Conservation (phyloP, 2,113 vertebrate genomes). For the Chrysemys picta region DNA sequence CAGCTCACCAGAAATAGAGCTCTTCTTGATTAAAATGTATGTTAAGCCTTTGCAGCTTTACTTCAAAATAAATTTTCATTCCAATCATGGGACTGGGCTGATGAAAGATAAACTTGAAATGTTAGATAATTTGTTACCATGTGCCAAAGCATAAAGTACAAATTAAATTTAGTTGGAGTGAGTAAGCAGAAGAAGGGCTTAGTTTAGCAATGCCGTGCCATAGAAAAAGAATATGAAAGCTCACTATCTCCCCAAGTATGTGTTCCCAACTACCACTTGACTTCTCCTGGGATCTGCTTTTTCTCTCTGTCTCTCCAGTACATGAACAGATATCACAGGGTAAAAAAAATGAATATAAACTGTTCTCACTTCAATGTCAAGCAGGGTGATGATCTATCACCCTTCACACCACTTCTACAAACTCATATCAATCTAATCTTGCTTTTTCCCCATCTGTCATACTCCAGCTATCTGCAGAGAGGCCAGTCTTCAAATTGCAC, state of each 20-base stretch:
- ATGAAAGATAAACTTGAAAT: not conserved
- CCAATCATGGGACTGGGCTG: not conserved
- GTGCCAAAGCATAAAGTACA: not conserved
- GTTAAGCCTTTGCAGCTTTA: not conserved
- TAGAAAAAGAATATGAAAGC: not conserved
- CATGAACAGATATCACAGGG: conserved; percentile 1
- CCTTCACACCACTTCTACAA: conserved; percentile 5
- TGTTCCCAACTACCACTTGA: not conserved
- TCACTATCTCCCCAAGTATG: not conserved
- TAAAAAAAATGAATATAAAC: not conserved
- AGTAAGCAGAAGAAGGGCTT: not conserved
- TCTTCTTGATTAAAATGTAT: not conserved
- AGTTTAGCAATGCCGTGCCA: not conserved
- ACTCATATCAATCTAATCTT: conserved; percentile 24
- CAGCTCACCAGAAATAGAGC: not conserved
- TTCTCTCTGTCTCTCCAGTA: not conserved
- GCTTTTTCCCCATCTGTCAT: not conserved
- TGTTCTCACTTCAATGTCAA: conserved; percentile 28
- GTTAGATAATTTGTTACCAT: not conserved
- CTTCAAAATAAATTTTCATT: not conserved
- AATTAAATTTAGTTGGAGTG: not conserved
- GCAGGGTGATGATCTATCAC: not conserved
- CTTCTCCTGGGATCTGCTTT: not conserved
- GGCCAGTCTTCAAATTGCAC: conserved; percentile 52
- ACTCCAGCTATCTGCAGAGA: not conserved